Base-by-base conservation (phyloP, 2,888 invertebrate species). In the Caenorhabditis afra region DNA sequence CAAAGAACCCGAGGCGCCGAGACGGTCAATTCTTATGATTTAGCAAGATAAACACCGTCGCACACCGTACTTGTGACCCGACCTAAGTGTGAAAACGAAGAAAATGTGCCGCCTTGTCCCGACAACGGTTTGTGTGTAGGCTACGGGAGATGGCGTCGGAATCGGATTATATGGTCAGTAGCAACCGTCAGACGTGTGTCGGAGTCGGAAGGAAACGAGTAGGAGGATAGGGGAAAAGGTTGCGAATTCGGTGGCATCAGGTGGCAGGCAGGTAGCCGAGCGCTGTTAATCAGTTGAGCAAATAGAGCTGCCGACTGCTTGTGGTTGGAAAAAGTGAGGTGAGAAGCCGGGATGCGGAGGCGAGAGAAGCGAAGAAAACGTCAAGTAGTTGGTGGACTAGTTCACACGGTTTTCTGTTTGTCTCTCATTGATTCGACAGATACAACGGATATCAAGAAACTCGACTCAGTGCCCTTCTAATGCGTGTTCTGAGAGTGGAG, bases 281-380 rank as follows among this genome's bases (percentile, higher is more conserved):
- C 75, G 57, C 75, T 73, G 67, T 67, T 76, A 76, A 76, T 76
- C 67, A 76, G 75, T 76, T 76, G 75, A 50, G 45, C 62, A 76
- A 76, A 76, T 49, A 75, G 67, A 67, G 55, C 59, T 22, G 12
- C n/a, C 66, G 75, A 59, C 49, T 41, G 66, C 50, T 35, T 41
- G 58, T 39, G 58, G 64, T 37, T 35, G 50, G 35, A 74, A 61
- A 64, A 58, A 65, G 58, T 37, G 50, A 73, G 73, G 73, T 73
- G 73, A 73, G 73, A 73, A 73, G 73, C 73, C 73, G 55, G 62
- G 55, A 71, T 64, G 64, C 50, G 58, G 57, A 64, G 71, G 61
- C 37, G 50, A 22, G 35, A 47, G 41, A 49, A 45, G 37, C 18
- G 65, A 57, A 49, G 61, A 71, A 68, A 61, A 44, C 37, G 44